Evolutionary conservation across 2,113 vertebrate genomes (phyloP).

Genomic region (Zootoca vivipara): DNA sequence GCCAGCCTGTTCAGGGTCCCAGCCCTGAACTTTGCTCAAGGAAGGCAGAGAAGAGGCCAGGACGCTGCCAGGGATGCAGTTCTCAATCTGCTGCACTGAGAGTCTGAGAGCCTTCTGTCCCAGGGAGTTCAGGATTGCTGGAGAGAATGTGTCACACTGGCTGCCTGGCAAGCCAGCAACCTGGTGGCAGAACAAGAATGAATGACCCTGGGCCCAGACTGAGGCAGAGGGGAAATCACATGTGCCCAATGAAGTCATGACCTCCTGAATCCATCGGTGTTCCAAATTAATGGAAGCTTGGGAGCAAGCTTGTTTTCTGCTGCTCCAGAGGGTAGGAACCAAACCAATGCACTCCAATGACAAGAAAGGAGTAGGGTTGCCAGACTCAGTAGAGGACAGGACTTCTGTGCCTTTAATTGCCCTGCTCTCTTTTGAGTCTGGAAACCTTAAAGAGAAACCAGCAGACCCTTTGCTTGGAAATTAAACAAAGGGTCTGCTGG

Average conservation of each 20-base stretch:
- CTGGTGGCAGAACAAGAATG: constrained; percentile 36
- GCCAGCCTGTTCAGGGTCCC: constrained; percentile 35
- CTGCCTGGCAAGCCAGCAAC: constrained; percentile 44
- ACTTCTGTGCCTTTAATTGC: too few species aligned
- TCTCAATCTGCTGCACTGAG: constrained; percentile 15
- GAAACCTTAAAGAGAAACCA: too few species aligned
- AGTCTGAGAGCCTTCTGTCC: constrained; percentile 50
- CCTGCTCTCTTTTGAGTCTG: too few species aligned
- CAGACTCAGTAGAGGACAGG: too few species aligned
- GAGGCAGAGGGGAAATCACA: background rate
- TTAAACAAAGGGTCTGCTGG: too few species aligned
- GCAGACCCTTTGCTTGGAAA: too few species aligned
- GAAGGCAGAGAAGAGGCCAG: constrained; percentile 42
- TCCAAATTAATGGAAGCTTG: too few species aligned
- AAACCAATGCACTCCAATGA: too few species aligned
- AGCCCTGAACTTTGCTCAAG: constrained; percentile 10
- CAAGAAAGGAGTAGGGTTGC: too few species aligned
- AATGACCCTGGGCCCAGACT: background rate
- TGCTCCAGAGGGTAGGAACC: too few species aligned
- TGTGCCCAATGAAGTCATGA: background rate
- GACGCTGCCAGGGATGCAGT: background rate
- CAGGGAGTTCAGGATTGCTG: fast-evolving
- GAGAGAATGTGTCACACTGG: constrained; percentile 29
- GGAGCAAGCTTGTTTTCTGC: too few species aligned
- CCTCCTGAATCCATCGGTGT: too few species aligned